Percentiles rank a stretch among this genome's conserved stretches.
Evolutionary conservation across 2,113 vertebrate genomes (phyloP).

Genomic region (Ancistrus triradiatus): DNA sequence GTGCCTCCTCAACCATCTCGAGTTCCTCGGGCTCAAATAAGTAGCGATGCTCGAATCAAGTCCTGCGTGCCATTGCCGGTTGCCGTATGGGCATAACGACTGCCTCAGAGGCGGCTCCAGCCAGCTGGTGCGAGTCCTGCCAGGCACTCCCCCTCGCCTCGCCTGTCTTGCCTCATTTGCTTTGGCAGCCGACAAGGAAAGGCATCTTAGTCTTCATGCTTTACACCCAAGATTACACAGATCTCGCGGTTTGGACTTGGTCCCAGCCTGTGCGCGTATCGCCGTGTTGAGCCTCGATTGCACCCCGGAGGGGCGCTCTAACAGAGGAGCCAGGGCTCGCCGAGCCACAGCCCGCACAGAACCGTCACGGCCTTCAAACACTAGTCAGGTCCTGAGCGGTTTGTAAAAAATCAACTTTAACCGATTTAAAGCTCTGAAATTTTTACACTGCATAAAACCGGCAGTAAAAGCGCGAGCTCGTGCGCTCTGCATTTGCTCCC

Average conservation of each 20-base stretch:
- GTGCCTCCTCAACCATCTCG: neutral
- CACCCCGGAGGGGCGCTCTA: slow-evolving; percentile 1
- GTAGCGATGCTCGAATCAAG: neutral
- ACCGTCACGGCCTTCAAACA: neutral
- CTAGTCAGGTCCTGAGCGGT: neutral
- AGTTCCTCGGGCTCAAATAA: neutral
- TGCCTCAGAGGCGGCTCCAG: slow-evolving; percentile 2
- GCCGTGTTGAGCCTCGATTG: slow-evolving; percentile 14
- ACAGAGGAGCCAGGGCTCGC: neutral
- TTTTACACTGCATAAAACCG: too few species aligned
- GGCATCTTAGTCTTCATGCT: slow-evolving; percentile 27
- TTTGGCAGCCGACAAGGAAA: slow-evolving; percentile 42
- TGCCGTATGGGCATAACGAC: neutral
- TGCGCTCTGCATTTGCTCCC: slow-evolving; percentile 1
- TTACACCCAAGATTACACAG: slow-evolving; percentile 40
- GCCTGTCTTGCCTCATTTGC: slow-evolving; percentile 44
- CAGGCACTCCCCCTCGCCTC: slow-evolving; percentile 24
- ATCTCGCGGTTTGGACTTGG: slow-evolving; percentile 43
- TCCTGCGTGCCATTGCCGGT: neutral
- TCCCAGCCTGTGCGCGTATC: slow-evolving; percentile 27
- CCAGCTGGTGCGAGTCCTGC: slow-evolving; percentile 52
- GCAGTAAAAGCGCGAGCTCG: neutral
- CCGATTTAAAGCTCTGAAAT: neutral
- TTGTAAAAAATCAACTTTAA: neutral
- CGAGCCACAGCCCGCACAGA: neutral